Conservation (phyloP, 2,888 invertebrate species). For the Myopa tessellatipennis region DNA sequence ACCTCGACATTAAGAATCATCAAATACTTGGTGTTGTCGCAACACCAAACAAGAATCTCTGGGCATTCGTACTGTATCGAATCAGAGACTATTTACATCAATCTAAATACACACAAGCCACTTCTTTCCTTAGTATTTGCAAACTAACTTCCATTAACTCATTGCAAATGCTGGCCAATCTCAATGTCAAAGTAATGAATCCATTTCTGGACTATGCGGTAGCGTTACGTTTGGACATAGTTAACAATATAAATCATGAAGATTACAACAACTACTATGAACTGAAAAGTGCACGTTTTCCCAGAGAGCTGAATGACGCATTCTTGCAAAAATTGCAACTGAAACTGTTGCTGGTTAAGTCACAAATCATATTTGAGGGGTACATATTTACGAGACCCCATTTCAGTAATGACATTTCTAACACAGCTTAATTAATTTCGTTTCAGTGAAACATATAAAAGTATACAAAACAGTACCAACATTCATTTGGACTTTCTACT, state of each 20-base stretch:
- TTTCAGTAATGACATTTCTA: background rate
- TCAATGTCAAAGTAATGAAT: constrained; percentile 41
- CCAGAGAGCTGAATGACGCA: constrained; percentile 46
- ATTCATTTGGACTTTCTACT: constrained; percentile 48
- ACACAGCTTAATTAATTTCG: constrained; percentile 13
- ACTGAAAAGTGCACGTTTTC: constrained; percentile 41
- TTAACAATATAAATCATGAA: constrained; percentile 48
- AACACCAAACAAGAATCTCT: constrained; percentile 54
- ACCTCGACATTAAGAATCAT: constrained; percentile 52
- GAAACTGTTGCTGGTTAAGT: constrained; percentile 51
- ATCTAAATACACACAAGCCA: constrained; percentile 36
- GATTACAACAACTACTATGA: constrained; percentile 46
- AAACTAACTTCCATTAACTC: constrained; percentile 49
- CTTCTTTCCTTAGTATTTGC: constrained; percentile 51
- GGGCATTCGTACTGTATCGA: constrained; percentile 56
- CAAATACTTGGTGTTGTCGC: constrained; percentile 56
- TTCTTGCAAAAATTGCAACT: constrained; percentile 58
- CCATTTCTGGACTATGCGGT: constrained; percentile 54
- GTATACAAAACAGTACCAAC: constrained; percentile 29
- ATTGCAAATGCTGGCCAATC: constrained; percentile 46
- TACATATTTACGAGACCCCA: constrained; percentile 37
- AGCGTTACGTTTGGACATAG: constrained; percentile 56
- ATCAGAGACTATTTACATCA: constrained; percentile 53
- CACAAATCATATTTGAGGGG: constrained; percentile 47
- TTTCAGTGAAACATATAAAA: constrained; percentile 29